Evolutionary conservation across 2,113 vertebrate species (phyloP).

Genomic region (Ctenodactylus gundi): DNA sequence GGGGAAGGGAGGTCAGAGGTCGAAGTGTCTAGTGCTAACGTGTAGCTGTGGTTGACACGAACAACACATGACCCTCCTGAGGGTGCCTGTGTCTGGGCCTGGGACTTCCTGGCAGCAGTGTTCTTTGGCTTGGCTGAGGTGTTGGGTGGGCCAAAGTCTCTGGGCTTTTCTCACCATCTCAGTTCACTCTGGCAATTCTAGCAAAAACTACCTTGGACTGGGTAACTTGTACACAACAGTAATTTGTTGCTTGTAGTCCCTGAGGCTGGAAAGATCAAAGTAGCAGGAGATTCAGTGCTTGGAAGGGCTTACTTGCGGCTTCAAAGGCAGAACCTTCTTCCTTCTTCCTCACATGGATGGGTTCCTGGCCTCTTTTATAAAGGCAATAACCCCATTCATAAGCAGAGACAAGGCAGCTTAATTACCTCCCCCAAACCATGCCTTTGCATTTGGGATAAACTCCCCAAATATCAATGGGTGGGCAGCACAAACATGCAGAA

Average conservation of each 20-base stretch:
- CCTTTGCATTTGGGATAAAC: not conserved
- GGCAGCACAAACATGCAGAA: not conserved
- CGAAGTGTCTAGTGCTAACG: rapidly evolving
- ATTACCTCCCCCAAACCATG: no score
- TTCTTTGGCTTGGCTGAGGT: not conserved
- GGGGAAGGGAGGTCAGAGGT: not conserved
- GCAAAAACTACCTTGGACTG: not conserved
- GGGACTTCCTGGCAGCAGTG: not conserved
- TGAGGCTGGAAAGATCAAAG: not conserved
- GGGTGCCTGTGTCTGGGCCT: not conserved
- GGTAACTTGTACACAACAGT: not conserved
- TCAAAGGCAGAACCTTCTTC: not conserved
- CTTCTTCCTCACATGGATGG: not conserved
- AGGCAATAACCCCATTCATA: no score
- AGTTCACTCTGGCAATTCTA: not conserved
- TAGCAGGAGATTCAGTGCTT: not conserved
- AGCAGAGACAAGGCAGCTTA: not conserved
- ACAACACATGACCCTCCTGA: not conserved
- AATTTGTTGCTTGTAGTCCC: not conserved
- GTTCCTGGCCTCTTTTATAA: not conserved
- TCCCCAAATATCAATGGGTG: not conserved
- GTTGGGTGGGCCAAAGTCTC: not conserved
- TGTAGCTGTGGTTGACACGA: not conserved
- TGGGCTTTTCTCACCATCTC: not conserved
- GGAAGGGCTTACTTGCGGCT: no score